Percentiles rank a stretch among this genome's conserved stretches.
Conservation (phyloP, 2,888 invertebrate genomes). For the Drosophila sordidula region DNA sequence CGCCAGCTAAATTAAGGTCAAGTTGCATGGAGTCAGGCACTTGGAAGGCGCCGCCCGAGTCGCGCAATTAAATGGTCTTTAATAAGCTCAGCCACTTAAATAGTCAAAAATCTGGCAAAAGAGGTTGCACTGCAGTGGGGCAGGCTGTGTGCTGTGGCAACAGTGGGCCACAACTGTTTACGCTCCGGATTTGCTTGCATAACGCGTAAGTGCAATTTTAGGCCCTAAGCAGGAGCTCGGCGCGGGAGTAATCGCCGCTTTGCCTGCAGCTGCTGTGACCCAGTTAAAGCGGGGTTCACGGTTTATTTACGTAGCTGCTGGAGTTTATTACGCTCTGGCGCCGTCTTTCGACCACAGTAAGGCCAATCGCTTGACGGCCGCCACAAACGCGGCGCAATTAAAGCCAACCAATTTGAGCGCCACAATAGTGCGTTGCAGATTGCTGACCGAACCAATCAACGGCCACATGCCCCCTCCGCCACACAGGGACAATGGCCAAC, state of each 20-base stretch:
- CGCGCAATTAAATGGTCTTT: slow-evolving; percentile 70
- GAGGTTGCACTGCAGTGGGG: slow-evolving; percentile 58
- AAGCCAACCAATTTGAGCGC: slow-evolving; percentile 63
- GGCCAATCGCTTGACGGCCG: slow-evolving; percentile 60
- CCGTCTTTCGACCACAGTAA: slow-evolving; percentile 59
- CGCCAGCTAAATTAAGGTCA: slow-evolving; percentile 68
- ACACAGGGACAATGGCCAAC: slow-evolving; percentile 18
- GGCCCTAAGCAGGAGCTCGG: slow-evolving; percentile 17
- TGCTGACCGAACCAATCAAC: slow-evolving; percentile 65
- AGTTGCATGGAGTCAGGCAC: slow-evolving; percentile 46
- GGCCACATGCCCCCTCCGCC: slow-evolving; percentile 15
- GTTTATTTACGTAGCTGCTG: slow-evolving; percentile 43
- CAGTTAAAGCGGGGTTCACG: slow-evolving; percentile 43
- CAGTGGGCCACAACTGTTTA: slow-evolving; percentile 21
- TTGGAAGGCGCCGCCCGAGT: slow-evolving; percentile 44
- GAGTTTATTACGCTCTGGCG: slow-evolving; percentile 57
- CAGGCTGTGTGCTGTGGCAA: slow-evolving; percentile 6
- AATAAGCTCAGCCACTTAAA: slow-evolving; percentile 74
- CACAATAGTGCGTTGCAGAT: slow-evolving; percentile 44
- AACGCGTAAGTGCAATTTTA: slow-evolving; percentile 25
- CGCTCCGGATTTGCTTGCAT: slow-evolving; percentile 37
- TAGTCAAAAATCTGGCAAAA: slow-evolving; percentile 75
- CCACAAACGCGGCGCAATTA: slow-evolving; percentile 60
- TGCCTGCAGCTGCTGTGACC: slow-evolving; percentile 63
- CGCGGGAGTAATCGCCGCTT: slow-evolving; percentile 4